Evolutionary conservation across 1,140 invertebrate genomes (phyloP), one percentile per base, ranked within the genome.

Genomic region (Polypedilum pembai): DNA sequence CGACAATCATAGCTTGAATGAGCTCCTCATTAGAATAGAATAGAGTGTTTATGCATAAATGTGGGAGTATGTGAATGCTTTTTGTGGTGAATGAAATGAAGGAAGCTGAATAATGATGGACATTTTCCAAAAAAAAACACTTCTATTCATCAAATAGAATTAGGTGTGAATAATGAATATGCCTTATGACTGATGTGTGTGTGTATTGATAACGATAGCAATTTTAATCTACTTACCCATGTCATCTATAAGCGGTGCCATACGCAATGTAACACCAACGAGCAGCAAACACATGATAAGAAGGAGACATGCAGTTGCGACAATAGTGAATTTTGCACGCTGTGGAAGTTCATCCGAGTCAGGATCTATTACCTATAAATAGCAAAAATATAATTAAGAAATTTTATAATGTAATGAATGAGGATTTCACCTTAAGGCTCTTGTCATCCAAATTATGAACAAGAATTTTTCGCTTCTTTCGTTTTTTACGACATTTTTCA

Each of bases 211-310:
- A n/a, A 56, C 15, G 8, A 56, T 56, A 12, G 7, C 15, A 12
- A 45, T n/a, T 56, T 56, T 73, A 75, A 75, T 45, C 56, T n/a
- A 88, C 91, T 91, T 82, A 95, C 93, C 93, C 89, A 95, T 93
- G 79, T 95, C 92, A 80, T 95, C 94, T 77, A 95, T 95, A 73
- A 95, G 89, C 0, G 94, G 94, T 3, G 93, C 93, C 91, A 95
- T 94, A 41, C 93, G 83, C 2, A 95, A 84, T 0, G 93, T 95
- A 56, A 94, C 89, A 1, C 93, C 93, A n/a, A 95, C 93, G 18
- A 95, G 84, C 74, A 95, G 84, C 76, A 95, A 87, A 79, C 93
- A 94, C 85, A 94, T 92, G 76, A 93, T 88, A 15, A 95, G 86
- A 41, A 95, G 85, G 65, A 94, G 85, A 77, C 92, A 92, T 56